Percentiles rank a stretch among this genome's conserved stretches.
These are phyloP conservation scores for Drosophila lutescens DNA, from an alignment of 2,888 invertebrate genomes.

Conservation along the genomic window DNA sequence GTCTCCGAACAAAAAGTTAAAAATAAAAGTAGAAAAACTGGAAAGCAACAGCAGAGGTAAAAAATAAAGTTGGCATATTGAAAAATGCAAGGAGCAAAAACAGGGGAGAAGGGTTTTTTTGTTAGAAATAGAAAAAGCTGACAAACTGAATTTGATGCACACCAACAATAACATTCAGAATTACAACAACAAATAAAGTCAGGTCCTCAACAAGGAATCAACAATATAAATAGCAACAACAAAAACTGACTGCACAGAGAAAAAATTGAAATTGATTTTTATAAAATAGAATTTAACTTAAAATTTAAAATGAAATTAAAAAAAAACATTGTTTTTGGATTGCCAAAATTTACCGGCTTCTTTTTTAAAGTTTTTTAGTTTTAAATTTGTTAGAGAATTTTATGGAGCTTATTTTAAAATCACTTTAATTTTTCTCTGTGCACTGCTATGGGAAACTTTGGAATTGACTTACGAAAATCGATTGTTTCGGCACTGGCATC, in stretches of 20 bases:
- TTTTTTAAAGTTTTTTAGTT: too few relatives aligned
- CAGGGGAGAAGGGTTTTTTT: neutral
- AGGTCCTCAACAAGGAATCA: slow-evolving; percentile 29
- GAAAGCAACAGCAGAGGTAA: slow-evolving; percentile 22
- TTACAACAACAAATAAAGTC: slow-evolving; percentile 38
- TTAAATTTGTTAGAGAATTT: neutral
- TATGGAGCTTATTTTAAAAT: neutral
- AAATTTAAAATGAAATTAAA: too few relatives aligned
- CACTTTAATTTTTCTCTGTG: slow-evolving; percentile 1
- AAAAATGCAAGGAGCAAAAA: slow-evolving; percentile 35
- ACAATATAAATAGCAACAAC: slow-evolving; percentile 48
- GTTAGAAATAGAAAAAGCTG: slow-evolving; percentile 25
- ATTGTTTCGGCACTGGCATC: slow-evolving; percentile 74
- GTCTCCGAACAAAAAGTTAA: slow-evolving; percentile 41
- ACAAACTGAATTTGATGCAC: slow-evolving; percentile 67
- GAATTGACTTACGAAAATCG: slow-evolving; percentile 82
- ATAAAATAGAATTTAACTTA: too few relatives aligned
- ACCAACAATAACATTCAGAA: slow-evolving; percentile 41
- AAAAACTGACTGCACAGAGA: slow-evolving; percentile 15
- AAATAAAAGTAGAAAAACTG: slow-evolving; percentile 32
- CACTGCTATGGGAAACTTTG: slow-evolving; percentile 25
- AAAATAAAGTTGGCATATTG: slow-evolving; percentile 49
- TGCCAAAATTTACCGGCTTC: too few relatives aligned
- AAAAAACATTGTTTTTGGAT: too few relatives aligned
- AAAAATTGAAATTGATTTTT: neutral